A percentile compares a stretch with the other conserved stretches of the same genome.
These are phyloP conservation scores for Plemyria rubiginata DNA, from an alignment of 2,888 invertebrate species.

Conservation along the genomic window DNA sequence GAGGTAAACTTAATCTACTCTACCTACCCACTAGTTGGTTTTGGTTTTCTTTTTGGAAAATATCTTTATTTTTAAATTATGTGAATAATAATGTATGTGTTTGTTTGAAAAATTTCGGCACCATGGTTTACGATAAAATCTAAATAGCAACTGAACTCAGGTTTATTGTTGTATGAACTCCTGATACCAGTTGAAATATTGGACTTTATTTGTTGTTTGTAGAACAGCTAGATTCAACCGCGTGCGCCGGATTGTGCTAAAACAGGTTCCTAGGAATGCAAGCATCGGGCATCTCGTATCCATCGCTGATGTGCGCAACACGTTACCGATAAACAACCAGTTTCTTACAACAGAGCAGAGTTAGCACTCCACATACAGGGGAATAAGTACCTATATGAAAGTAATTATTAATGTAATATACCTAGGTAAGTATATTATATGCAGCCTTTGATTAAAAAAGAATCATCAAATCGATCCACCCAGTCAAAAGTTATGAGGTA, in stretches of 20 bases:
- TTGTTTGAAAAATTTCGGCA: no score
- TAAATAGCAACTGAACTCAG: neutral
- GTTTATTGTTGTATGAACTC: neutral
- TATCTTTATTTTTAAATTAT: no score
- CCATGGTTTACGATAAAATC: no score
- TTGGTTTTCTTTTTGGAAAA: neutral
- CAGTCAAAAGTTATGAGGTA: no score
- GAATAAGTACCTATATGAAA: no score
- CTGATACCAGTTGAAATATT: constrained; percentile 15
- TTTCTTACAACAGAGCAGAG: constrained; percentile 38
- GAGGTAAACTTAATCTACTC: neutral
- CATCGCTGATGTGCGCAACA: constrained; percentile 50
- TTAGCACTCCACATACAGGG: constrained; percentile 23
- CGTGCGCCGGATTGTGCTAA: constrained; percentile 59
- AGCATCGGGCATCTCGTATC: constrained; percentile 53
- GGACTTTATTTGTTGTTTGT: constrained; percentile 21
- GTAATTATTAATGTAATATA: no score
- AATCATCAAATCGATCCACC: no score
- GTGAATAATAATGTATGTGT: neutral
- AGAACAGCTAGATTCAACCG: constrained; percentile 41
- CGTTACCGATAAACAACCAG: constrained; percentile 50
- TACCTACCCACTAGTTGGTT: constrained; percentile 3
- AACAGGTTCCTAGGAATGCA: constrained; percentile 76
- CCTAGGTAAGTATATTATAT: no score
- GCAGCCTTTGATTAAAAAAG: no score